These are phyloP conservation scores for Pogonocherus hispidulus DNA, from an alignment of 2,888 invertebrate species.

Conservation along the genomic window DNA sequence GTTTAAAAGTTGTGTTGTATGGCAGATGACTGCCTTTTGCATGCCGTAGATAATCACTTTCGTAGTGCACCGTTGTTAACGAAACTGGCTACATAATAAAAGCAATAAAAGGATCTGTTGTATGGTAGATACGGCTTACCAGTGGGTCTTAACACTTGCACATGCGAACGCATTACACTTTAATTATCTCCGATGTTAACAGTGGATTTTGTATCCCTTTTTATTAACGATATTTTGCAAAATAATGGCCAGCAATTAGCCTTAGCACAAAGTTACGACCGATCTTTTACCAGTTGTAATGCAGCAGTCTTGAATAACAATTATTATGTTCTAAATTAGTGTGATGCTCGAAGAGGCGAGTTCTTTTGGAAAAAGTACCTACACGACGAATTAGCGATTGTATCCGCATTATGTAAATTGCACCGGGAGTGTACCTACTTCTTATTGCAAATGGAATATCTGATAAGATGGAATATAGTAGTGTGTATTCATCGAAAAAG, in stretches of 20 bases:
- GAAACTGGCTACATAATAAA: conserved; percentile 11
- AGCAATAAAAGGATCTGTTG: not conserved
- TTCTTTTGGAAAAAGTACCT: conserved; percentile 7
- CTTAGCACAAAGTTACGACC: conserved; percentile 24
- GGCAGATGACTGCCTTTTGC: too few species aligned
- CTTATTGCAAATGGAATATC: too few species aligned
- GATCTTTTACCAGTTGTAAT: conserved; percentile 16
- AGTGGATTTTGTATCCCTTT: conserved; percentile 34
- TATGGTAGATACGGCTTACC: conserved; percentile 20
- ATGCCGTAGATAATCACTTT: not conserved
- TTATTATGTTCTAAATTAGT: conserved; percentile 19
- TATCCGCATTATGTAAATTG: too few species aligned
- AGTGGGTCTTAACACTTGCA: conserved; percentile 18
- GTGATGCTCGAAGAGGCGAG: not conserved
- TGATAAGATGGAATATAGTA: too few species aligned
- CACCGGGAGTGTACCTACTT: too few species aligned
- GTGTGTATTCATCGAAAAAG: too few species aligned
- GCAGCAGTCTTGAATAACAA: conserved; percentile 15
- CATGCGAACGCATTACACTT: conserved; percentile 25
- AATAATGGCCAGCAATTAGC: conserved; percentile 26
- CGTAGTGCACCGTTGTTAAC: not conserved
- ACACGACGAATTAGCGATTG: not conserved
- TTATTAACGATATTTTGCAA: conserved; percentile 24
- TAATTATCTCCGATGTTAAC: conserved; percentile 38
- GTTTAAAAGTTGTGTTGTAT: too few species aligned